These are phyloP conservation scores for Steinernema carpocapsae DNA, from an alignment of 2,888 invertebrate genomes.

Conservation along the genomic window DNA sequence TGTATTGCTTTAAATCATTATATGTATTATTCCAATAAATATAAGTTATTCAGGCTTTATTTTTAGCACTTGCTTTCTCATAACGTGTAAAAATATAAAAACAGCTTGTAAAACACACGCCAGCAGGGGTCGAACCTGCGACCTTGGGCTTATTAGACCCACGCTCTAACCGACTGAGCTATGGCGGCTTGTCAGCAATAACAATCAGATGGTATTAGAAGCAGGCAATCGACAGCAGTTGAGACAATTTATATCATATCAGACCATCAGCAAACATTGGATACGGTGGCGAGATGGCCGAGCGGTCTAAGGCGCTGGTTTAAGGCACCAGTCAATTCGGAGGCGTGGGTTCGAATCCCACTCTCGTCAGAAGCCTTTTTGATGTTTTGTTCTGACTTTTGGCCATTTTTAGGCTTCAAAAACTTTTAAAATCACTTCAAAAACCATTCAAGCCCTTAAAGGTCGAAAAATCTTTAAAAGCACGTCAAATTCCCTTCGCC, in stretches of 20 bases:
- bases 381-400: too few relatives aligned
- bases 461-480: too few relatives aligned
- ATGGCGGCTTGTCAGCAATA: conserved; percentile 42
- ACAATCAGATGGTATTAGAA: too few relatives aligned
- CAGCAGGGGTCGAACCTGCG: conserved; percentile 44
- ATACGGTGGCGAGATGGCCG: not conserved
- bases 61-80: too few relatives aligned
- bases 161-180: conserved; percentile 45
- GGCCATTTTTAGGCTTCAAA: too few relatives aligned
- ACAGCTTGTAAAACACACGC: conserved; percentile 21
- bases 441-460: too few relatives aligned
- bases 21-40: too few relatives aligned
- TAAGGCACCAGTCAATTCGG: conserved; percentile 18
- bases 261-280: not conserved
- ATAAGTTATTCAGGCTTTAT: too few relatives aligned
- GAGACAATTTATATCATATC: too few relatives aligned
- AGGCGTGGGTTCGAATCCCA: conserved; percentile 25
- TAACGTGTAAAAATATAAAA: not conserved
- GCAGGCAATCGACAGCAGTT: too few relatives aligned
- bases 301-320: conserved; percentile 18
- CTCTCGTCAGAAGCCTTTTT: conserved; percentile 21
- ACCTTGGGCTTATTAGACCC: conserved; percentile 45
- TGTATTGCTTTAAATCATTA: conserved; percentile 18
- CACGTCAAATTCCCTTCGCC: too few relatives aligned
- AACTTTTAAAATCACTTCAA: too few relatives aligned